phyloP scores from a whole-genome alignment of 2,797 vertebrate genomes.

The Lagorchestes hirsutus region DNA sequence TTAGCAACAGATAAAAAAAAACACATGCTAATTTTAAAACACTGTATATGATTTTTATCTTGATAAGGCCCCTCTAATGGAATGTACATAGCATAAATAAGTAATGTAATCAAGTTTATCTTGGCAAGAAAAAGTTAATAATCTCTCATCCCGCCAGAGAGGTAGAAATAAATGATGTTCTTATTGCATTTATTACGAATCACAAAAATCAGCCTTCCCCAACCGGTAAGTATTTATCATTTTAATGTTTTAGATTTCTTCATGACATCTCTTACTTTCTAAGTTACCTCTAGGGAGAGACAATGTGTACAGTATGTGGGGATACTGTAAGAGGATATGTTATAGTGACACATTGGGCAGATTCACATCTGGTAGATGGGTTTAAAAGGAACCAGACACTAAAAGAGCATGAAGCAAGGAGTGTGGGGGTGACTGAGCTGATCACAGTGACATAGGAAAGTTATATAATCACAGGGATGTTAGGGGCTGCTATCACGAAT shows the following conservation, averaged over 20 bases:
- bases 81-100: constrained; percentile 82
- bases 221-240: constrained; percentile 33
- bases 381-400: background rate
- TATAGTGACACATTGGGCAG: background rate
- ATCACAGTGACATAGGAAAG: background rate
- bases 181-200: constrained; percentile 77
- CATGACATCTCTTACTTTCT: background rate
- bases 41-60: constrained; percentile 45
- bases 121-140: constrained; percentile 79
- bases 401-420: background rate
- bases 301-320: background rate
- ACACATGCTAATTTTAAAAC: constrained; percentile 60
- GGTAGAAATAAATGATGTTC: constrained; percentile 64
- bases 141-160: constrained; percentile 58
- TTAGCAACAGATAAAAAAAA: constrained; percentile 63
- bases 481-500: constrained; percentile 5
- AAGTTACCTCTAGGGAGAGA: background rate
- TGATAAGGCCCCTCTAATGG: constrained; percentile 68
- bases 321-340: background rate
- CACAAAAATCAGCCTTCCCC: constrained; percentile 58
- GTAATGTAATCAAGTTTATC: constrained; percentile 82
- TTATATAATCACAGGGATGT: background rate
- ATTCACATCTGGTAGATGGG: background rate
- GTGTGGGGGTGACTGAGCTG: background rate
- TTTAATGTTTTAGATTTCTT: constrained; percentile 39